These are phyloP conservation scores for Nasonia longicornis DNA, from an alignment of 1,140 invertebrate genomes.

Conservation along the genomic window DNA sequence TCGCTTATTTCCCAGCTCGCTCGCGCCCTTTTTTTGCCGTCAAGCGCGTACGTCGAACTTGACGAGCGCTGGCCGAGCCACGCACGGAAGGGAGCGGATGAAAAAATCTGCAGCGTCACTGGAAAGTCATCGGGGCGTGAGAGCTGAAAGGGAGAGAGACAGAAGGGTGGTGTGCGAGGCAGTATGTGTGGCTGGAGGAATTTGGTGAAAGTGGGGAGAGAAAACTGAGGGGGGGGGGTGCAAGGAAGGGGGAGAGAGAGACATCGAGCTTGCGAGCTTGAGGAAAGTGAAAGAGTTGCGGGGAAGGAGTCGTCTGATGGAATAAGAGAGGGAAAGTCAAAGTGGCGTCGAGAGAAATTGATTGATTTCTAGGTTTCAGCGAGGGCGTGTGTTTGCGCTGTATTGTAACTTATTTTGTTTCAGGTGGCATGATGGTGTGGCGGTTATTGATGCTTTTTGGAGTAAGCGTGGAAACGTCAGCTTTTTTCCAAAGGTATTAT, in stretches of 20 bases:
- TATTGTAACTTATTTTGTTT: neutral
- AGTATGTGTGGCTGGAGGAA: neutral
- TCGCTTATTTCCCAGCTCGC: neutral
- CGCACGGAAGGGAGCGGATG: too few species aligned
- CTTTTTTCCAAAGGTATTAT: too few species aligned
- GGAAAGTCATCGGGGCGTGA: slow-evolving; percentile 34
- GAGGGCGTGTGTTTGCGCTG: neutral
- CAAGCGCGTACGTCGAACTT: slow-evolving; percentile 17
- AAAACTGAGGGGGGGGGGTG: neutral
- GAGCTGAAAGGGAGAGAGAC: neutral
- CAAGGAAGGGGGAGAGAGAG: neutral
- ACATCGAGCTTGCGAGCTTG: neutral
- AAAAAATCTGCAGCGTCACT: slow-evolving; percentile 44
- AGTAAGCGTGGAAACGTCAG: neutral
- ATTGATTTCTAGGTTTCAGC: neutral
- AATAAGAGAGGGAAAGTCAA: neutral
- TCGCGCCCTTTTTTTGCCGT: neutral
- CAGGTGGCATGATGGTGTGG: neutral
- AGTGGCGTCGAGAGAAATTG: neutral
- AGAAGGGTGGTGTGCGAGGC: neutral
- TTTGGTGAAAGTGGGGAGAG: slow-evolving; percentile 6
- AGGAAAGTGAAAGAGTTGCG: neutral
- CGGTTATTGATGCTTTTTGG: neutral
- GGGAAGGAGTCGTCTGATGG: neutral
- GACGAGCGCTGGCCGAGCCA: neutral